These are phyloP conservation scores for Platysternon megacephalum DNA, from an alignment of 2,113 vertebrate genomes.

Conservation along the genomic window DNA sequence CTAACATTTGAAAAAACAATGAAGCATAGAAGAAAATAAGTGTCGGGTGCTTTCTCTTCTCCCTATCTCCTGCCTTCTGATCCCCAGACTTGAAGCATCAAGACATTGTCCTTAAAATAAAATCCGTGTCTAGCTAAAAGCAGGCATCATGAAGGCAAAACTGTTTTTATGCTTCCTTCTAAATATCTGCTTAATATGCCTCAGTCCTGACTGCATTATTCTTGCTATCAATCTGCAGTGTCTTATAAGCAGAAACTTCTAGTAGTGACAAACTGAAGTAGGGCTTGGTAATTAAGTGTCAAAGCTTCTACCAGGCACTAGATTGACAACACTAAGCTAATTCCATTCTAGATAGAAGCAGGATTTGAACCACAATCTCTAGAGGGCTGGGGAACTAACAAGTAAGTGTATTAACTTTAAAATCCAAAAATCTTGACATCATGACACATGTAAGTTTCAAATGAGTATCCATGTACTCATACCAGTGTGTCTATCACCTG, in stretches of 20 bases:
- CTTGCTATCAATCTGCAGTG: background rate
- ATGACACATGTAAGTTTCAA: background rate
- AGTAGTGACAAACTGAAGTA: background rate
- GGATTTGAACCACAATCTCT: background rate
- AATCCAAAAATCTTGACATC: background rate
- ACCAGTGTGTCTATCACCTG: background rate
- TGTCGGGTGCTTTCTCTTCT: no score
- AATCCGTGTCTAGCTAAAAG: background rate
- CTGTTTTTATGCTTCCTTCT: background rate
- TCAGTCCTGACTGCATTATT: background rate
- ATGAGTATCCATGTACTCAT: background rate
- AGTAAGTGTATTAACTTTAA: background rate
- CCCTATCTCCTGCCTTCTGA: background rate
- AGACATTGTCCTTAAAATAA: background rate
- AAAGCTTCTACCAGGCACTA: background rate
- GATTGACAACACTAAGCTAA: background rate
- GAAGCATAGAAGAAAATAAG: background rate
- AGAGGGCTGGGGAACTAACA: background rate
- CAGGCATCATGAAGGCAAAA: background rate
- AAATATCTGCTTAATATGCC: background rate
- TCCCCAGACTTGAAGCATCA: background rate
- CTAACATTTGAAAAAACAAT: fast-evolving
- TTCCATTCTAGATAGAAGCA: background rate
- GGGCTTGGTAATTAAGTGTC: background rate
- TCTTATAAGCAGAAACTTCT: background rate